Conservation (phyloP, 2,888 invertebrate species). For the Drosophila sordidapex region DNA sequence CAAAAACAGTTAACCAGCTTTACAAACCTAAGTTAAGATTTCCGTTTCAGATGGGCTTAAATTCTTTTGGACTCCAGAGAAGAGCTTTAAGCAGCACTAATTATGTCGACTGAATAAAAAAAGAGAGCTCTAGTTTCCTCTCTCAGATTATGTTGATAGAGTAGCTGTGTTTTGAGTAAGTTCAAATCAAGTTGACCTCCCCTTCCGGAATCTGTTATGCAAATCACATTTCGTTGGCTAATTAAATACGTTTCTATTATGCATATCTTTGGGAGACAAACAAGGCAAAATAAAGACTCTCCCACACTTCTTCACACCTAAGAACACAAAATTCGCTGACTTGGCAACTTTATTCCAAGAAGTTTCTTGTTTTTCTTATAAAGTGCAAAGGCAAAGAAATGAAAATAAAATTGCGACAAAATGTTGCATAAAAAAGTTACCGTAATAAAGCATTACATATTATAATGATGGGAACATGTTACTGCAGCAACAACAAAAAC, state of each 20-base stretch:
- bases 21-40: not conserved
- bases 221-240: conserved; percentile 45
- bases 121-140: not conserved
- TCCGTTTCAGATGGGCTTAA: conserved; percentile 13
- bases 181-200: not conserved
- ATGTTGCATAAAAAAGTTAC: conserved; percentile 59
- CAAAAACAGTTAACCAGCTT: not conserved
- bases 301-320: conserved; percentile 40
- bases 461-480: conserved; percentile 72
- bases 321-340: conserved; percentile 27
- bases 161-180: not conserved
- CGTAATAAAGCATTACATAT: conserved; percentile 62
- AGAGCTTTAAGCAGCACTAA: not conserved
- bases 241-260: conserved; percentile 53
- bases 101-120: not conserved
- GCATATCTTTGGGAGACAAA: conserved; percentile 24
- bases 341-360: conserved; percentile 55
- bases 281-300: not conserved
- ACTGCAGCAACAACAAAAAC: conserved; percentile 56
- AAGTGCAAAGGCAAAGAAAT: conserved; percentile 11
- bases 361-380: conserved; percentile 34
- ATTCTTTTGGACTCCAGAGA: not conserved
- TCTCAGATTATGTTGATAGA: not conserved
- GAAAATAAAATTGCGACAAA: conserved; percentile 36
- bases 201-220: conserved; percentile 28